A percentile compares a stretch with the other conserved stretches of the same genome.
Evolutionary conservation across 2,113 vertebrate species (phyloP).

Genomic region (Nibea albiflora): DNA sequence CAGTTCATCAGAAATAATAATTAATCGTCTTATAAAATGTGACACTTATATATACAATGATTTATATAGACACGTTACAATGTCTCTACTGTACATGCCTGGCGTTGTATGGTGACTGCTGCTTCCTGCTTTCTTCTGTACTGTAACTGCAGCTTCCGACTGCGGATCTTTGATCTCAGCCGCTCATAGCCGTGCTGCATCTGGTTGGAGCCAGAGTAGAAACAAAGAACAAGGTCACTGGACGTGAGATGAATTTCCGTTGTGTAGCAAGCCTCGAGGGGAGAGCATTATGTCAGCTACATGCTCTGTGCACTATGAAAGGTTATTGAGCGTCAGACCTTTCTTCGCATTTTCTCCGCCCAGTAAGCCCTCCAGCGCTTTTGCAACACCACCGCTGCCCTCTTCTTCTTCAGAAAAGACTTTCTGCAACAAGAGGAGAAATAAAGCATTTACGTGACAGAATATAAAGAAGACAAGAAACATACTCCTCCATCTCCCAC

Average conservation of each 20-base stretch:
- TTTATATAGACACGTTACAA: not conserved
- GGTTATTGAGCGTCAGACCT: constrained; percentile 79
- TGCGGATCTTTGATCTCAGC: constrained; percentile 84
- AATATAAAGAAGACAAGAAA: not conserved
- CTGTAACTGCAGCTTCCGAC: constrained; percentile 72
- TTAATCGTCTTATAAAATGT: not conserved
- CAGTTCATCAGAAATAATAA: not conserved
- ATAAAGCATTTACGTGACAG: not conserved
- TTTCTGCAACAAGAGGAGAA: constrained; percentile 81
- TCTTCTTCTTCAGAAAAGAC: constrained; percentile 88
- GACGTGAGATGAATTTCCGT: not conserved
- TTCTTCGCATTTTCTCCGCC: constrained; percentile 69
- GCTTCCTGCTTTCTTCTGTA: constrained; percentile 74
- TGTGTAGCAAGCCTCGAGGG: not conserved
- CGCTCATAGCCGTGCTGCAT: constrained; percentile 85
- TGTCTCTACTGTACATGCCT: constrained; percentile 40
- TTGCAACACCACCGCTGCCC: constrained; percentile 88
- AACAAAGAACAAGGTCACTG: not conserved
- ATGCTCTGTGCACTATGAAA: not conserved
- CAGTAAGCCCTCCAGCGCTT: constrained; percentile 87
- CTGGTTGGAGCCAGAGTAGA: constrained; percentile 67
- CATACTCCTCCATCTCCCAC: not conserved
- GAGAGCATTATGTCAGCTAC: not conserved
- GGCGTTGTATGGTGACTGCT: constrained; percentile 84
- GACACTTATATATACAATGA: too few relatives aligned